A percentile compares a stretch with the other conserved stretches of the same genome.
Conservation (phyloP, 2,113 vertebrate genomes). For the Pelecanoides urinatrix region DNA sequence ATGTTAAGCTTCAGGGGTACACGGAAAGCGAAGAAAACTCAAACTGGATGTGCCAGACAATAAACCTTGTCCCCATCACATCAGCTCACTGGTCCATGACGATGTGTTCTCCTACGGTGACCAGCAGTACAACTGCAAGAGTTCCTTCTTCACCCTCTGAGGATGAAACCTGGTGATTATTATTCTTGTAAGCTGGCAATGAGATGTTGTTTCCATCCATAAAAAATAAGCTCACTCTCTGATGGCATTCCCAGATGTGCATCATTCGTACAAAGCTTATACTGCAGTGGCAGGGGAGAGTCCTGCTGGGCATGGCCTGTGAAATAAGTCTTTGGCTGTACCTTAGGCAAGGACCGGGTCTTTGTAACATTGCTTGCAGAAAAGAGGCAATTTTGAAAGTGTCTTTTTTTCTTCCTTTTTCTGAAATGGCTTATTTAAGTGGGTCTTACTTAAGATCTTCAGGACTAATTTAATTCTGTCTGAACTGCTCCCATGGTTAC, state of each 20-base stretch:
- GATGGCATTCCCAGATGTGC: neutral
- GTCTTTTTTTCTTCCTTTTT: neutral
- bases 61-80: neutral
- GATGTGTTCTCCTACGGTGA: neutral
- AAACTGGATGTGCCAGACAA: neutral
- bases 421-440: neutral
- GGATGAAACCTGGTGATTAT: neutral
- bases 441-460: neutral
- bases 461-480: neutral
- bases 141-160: neutral
- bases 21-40: neutral
- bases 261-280: neutral
- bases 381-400: neutral
- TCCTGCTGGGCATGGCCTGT: neutral
- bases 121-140: accelerated
- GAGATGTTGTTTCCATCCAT: neutral
- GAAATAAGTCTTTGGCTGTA: neutral
- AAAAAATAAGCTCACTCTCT: neutral
- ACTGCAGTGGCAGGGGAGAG: neutral
- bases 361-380: neutral
- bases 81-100: neutral
- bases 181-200: neutral
- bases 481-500: neutral
- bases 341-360: neutral
- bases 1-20: neutral